phyloP scores from a whole-genome alignment of 2,113 vertebrate genomes.

The Okapia johnstoni region DNA sequence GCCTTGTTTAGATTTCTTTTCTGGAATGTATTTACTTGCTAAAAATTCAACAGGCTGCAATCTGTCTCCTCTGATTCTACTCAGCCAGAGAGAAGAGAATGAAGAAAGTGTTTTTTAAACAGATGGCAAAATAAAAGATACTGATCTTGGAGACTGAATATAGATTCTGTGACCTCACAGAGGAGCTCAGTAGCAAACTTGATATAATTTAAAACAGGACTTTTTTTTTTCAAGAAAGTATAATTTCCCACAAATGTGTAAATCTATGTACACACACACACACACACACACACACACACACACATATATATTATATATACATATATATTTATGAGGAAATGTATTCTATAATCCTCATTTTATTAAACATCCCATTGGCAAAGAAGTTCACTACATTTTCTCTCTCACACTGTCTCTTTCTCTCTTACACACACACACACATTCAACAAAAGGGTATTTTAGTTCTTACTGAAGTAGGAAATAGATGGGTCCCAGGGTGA shows the following conservation, averaged over 20 bases:
- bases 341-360: neutral
- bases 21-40: neutral
- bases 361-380: neutral
- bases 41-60: neutral
- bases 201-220: neutral
- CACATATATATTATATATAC: no score
- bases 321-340: neutral
- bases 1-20: constrained; percentile 18
- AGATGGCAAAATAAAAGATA: constrained; percentile 21
- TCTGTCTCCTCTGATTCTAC: constrained; percentile 28
- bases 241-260: neutral
- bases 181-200: neutral
- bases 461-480: neutral
- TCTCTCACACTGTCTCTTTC: neutral
- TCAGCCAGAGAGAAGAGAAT: neutral
- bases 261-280: neutral
- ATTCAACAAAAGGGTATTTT: neutral
- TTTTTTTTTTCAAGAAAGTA: neutral
- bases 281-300: no score
- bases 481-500: neutral
- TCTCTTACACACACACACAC: neutral
- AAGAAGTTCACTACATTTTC: neutral
- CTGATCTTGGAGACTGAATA: neutral
- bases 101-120: constrained; percentile 5
- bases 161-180: neutral